These are phyloP conservation scores for Heteromormyrus szaboi DNA, from an alignment of 2,797 vertebrate species.

Conservation along the genomic window DNA sequence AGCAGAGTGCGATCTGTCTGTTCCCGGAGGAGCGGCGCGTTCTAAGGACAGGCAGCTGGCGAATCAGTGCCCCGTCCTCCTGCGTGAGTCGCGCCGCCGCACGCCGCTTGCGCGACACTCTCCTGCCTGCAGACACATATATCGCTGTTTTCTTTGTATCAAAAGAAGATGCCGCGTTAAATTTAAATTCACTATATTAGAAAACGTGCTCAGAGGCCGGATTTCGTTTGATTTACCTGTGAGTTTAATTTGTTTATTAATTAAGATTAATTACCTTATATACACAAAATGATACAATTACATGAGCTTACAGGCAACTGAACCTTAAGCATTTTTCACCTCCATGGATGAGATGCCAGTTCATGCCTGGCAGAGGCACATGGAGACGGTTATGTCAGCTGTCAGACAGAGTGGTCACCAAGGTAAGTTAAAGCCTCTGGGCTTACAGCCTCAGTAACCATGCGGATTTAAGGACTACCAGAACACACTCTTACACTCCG, in stretches of 20 bases:
- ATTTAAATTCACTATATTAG: neutral
- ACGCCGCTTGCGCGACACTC: neutral
- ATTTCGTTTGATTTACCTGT: neutral
- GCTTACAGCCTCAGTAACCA: neutral
- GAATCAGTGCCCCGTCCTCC: conserved; percentile 31
- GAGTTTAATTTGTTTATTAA: neutral
- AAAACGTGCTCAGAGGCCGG: neutral
- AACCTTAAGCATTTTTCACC: neutral
- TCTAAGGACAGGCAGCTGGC: conserved; percentile 1
- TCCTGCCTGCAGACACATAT: neutral
- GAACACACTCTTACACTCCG: neutral
- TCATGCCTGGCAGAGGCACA: neutral
- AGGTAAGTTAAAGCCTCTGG: neutral
- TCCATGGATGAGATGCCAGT: neutral
- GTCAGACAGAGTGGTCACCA: neutral
- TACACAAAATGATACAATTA: neutral
- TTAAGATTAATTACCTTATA: neutral
- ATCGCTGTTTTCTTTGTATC: neutral
- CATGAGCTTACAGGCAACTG: neutral
- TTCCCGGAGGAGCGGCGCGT: conserved; percentile 20
- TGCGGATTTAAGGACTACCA: neutral
- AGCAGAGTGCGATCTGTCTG: neutral
- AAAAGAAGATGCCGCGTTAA: neutral
- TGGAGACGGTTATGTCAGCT: neutral
- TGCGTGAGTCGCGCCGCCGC: conserved; percentile 47